Evolutionary conservation across 1,140 invertebrate genomes (phyloP).

Genomic region (Drosophila kikkawai): DNA sequence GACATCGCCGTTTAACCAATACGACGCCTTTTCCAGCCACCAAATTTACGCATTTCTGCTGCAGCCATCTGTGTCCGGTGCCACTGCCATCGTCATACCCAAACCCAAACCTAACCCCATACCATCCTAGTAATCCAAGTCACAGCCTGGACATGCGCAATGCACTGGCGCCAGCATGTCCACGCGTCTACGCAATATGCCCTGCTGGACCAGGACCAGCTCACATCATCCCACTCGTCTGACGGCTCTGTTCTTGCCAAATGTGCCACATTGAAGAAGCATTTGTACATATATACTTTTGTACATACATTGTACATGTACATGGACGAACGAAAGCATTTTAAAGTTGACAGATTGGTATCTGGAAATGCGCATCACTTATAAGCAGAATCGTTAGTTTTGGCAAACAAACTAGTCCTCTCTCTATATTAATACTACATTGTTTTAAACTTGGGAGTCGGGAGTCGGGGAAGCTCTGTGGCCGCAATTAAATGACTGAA

Average conservation of each 20-base stretch:
- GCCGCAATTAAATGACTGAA: conserved; percentile 48
- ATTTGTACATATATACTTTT: neutral
- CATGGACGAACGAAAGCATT: neutral
- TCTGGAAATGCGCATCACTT: neutral
- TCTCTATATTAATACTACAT: neutral
- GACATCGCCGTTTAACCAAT: conserved; percentile 12
- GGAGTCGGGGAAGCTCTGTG: neutral
- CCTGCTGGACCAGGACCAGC: conserved; percentile 24
- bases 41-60: conserved; percentile 57
- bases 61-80: conserved; percentile 48
- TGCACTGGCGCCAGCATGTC: conserved; percentile 49
- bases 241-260: conserved; percentile 24
- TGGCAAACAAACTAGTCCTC: neutral
- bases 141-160: conserved; percentile 26
- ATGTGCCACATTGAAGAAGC: conserved; percentile 41
- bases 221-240: conserved; percentile 24
- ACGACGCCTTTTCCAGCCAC: conserved; percentile 43
- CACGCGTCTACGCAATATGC: conserved; percentile 33
- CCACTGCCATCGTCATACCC: conserved; percentile 3
- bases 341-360: conserved; percentile 6
- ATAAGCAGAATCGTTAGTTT: neutral
- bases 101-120: neutral
- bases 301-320: neutral
- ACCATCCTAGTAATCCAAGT: conserved; percentile 18
- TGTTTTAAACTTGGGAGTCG: neutral